Base-by-base conservation (phyloP, 2,797 vertebrate genomes). In the Bradypodion ventrale region DNA sequence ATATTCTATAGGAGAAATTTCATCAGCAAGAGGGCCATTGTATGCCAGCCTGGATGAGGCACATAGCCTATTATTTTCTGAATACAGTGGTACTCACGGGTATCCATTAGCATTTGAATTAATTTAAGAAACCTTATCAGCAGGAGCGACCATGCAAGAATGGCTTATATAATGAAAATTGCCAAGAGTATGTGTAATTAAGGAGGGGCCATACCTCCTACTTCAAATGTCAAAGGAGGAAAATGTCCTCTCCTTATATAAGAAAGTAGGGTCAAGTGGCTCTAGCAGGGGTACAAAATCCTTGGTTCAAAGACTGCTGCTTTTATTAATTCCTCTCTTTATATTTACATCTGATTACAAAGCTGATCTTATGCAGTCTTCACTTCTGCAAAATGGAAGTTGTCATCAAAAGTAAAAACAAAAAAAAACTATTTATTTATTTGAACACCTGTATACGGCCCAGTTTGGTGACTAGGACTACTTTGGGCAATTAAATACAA, bases 31-130 rank as follows among this genome's bases (percentile, higher is more conserved):
- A 40, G 62, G 65, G 75, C 37, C 15, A 77, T 62, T 72, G 42
- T 77, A 56, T 35, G 62, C 12, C 78, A 77, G 59, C 2, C 73
- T 44, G 63, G 49, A 60, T 13, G 37, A 40, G 69, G 40, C 52
- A 44, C 32, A 46, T 29, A 35, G 44, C n/a, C n/a, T 29, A 69
- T 46, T 77, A 29, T 60, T n/a, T 35, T 8, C 42, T 70, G 44
- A 70, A 59, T 7, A 2, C 37, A 74, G 77, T 52, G n/a, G 52
- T n/a, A n/a, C 73, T 76, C 76, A 8, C 10, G 65, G 44, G n/a
- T 62, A 46, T 4, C 63, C 72, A 69, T 80, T 85, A 80, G 62
- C 78, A 81, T 70, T 70, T 80, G 49, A 75, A 82, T 85, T 76
- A 49, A 70, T 32, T 81, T 72, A 76, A 69, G 62, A 46, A n/a